These are phyloP conservation scores for Pangasius larnaudii DNA, from an alignment of 2,797 vertebrate species.

Conservation along the genomic window DNA sequence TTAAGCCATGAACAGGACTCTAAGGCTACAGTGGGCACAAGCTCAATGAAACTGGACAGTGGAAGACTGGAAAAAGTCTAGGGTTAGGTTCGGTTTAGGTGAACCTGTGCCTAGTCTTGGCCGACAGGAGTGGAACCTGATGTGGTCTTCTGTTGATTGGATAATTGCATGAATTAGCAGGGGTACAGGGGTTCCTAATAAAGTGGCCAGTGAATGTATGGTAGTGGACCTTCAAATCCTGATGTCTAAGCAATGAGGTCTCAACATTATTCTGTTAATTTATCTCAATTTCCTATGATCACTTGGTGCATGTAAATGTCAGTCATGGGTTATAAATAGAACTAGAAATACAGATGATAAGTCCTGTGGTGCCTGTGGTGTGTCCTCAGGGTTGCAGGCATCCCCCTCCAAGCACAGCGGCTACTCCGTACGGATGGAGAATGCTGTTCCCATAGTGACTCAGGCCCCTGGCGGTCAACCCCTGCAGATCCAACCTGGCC, in stretches of 20 bases:
- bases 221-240: not conserved
- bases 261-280: not conserved
- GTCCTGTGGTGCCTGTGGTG: constrained; percentile 41
- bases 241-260: not conserved
- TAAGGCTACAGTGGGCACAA: not conserved
- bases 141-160: not conserved
- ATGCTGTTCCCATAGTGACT: constrained; percentile 97
- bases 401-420: constrained; percentile 97
- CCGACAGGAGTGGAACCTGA: not conserved
- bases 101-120: not conserved
- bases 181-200: not conserved
- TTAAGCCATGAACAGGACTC: not conserved
- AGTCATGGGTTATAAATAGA: not conserved
- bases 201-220: not conserved
- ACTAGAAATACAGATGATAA: not conserved
- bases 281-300: not conserved
- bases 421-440: constrained; percentile 98
- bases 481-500: constrained; percentile 95
- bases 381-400: constrained; percentile 87
- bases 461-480: constrained; percentile 94
- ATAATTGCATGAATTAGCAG: not conserved
- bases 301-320: not conserved
- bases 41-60: not conserved
- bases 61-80: not conserved
- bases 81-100: not conserved